Evolutionary conservation across 2,888 invertebrate species (phyloP).

Genomic region (Syritta pipiens): DNA sequence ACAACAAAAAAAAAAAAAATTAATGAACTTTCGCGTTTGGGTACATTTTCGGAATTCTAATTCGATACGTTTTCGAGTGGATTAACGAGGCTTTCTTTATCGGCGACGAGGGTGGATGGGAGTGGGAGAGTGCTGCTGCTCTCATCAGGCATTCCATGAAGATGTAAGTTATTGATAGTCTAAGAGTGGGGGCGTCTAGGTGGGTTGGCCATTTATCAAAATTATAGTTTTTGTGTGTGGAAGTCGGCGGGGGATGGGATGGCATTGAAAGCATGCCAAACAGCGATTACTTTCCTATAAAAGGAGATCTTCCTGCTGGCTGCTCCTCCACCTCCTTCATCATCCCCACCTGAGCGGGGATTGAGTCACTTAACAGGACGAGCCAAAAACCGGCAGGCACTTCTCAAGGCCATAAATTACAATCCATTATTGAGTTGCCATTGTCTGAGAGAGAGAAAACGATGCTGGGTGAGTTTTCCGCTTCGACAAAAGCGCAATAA

Average conservation of each 20-base stretch:
- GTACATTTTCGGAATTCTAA: constrained; percentile 64
- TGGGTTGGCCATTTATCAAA: constrained; percentile 61
- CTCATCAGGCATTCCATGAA: constrained; percentile 57
- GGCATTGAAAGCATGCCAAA: constrained; percentile 63
- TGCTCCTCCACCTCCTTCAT: constrained; percentile 13
- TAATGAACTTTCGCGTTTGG: constrained; percentile 55
- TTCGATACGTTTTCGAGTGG: constrained; percentile 46
- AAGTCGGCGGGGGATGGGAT: not conserved
- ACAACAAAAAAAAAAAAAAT: no score
- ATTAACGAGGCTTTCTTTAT: no score
- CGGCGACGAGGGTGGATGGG: no score
- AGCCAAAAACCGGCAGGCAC: constrained; percentile 41
- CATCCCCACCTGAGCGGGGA: constrained; percentile 41
- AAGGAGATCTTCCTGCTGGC: constrained; percentile 35
- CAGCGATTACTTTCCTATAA: constrained; percentile 65
- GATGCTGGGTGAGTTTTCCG: constrained; percentile 67
- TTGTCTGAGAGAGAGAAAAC: no score
- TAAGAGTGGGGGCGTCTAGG: constrained; percentile 33
- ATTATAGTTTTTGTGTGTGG: constrained; percentile 57
- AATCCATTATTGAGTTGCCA: constrained; percentile 68
- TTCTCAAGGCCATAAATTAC: constrained; percentile 63
- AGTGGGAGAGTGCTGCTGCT: not conserved
- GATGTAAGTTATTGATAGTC: constrained; percentile 67
- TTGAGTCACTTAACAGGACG: constrained; percentile 48
- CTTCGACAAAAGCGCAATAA: constrained; percentile 66